These are phyloP conservation scores for Notoglanidium macrostoma DNA, from an alignment of 2,797 vertebrate genomes.

Conservation along the genomic window DNA sequence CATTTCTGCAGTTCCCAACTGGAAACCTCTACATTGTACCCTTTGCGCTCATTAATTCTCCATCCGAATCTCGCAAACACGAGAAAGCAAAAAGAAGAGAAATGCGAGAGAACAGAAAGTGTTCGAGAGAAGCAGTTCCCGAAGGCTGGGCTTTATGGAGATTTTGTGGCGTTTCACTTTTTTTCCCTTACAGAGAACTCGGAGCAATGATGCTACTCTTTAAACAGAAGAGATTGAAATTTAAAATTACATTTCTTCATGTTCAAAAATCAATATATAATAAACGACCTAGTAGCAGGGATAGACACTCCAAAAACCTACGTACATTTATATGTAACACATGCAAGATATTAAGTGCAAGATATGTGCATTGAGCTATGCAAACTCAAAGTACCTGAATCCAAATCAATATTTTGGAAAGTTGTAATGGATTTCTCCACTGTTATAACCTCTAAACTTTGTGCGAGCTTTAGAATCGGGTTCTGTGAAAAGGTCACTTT, in stretches of 20 bases:
- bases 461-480: neutral
- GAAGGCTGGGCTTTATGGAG: conserved; percentile 1
- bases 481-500: conserved; percentile 16
- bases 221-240: conserved; percentile 14
- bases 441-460: conserved; percentile 16
- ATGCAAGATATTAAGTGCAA: neutral
- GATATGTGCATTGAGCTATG: neutral
- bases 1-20: conserved; percentile 64
- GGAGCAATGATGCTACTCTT: neutral
- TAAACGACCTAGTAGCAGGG: neutral
- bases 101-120: conserved; percentile 2
- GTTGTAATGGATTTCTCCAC: conserved; percentile 36
- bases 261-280: neutral
- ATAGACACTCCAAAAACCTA: neutral
- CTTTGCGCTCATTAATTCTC: conserved; percentile 62
- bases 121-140: neutral
- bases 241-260: neutral
- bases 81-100: neutral
- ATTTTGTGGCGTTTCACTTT: neutral
- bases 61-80: conserved; percentile 35
- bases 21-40: conserved; percentile 47
- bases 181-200: neutral
- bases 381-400: neutral
- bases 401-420: conserved; percentile 13
- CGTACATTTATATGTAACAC: neutral